These are phyloP conservation scores for Mallotus villosus DNA, from an alignment of 2,797 vertebrate genomes.

Conservation along the genomic window DNA sequence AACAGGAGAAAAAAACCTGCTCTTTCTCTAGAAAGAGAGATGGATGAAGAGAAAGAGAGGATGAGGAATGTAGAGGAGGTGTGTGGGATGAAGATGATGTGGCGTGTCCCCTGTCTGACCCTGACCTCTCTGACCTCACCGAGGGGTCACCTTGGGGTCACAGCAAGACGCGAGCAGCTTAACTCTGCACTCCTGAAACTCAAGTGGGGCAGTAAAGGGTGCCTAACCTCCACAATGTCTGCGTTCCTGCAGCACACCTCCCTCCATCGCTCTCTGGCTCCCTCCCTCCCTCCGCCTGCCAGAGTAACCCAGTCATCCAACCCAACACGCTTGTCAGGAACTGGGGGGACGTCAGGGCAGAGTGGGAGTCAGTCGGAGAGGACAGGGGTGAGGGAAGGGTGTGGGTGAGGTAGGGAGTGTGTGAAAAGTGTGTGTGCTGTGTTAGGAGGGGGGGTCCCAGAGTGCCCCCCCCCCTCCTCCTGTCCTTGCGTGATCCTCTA, in stretches of 20 bases:
- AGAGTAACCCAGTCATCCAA: not conserved
- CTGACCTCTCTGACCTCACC: not conserved
- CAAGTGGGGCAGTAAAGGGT: not conserved
- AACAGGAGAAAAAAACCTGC: not conserved
- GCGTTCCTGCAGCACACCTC: no score
- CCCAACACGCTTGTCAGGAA: not conserved
- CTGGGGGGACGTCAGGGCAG: not conserved
- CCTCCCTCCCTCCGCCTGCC: not conserved
- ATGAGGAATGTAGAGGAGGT: not conserved
- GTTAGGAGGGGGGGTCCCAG: no score
- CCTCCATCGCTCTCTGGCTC: not conserved
- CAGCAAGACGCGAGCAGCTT: not conserved
- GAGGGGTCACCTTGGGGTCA: not conserved
- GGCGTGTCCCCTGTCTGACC: not conserved
- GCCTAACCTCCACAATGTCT: not conserved
- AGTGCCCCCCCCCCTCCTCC: no score
- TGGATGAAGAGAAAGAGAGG: constrained; percentile 6
- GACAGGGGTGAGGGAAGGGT: no score
- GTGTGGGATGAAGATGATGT: not conserved
- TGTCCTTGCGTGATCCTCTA: no score
- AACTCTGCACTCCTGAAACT: no score
- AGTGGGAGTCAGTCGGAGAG: not conserved
- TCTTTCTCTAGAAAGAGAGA: not conserved
- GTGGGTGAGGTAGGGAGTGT: not conserved
- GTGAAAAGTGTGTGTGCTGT: no score